phyloP scores from a whole-genome alignment of 2,797 vertebrate species.

The Cuculus canorus region DNA sequence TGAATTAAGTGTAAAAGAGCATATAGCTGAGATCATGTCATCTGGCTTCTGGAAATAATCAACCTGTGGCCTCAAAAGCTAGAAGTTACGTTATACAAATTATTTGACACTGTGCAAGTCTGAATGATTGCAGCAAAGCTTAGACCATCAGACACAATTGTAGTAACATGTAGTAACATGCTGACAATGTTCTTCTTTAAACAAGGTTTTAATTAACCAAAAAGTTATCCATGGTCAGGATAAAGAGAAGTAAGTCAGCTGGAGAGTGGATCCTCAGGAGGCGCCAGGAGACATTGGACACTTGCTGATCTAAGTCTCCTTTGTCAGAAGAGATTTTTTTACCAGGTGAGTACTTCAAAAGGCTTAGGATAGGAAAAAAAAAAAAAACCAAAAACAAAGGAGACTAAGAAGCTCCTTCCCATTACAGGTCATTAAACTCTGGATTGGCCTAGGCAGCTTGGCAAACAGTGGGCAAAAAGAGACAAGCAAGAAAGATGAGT shows the following conservation, averaged over 20 bases:
- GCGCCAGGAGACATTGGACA: background rate
- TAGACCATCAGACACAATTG: background rate
- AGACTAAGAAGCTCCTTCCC: background rate
- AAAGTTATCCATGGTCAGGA: background rate
- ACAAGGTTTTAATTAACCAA: background rate
- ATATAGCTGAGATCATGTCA: background rate
- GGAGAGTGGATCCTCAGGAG: background rate
- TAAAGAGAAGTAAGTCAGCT: background rate
- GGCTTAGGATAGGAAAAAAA: background rate
- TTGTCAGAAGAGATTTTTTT: background rate
- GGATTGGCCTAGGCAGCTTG: background rate
- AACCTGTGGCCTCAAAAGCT: background rate
- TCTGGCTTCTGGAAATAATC: background rate
- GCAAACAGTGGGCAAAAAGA: background rate
- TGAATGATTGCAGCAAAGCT: background rate
- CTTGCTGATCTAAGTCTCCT: background rate
- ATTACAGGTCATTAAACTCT: background rate
- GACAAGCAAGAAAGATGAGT: background rate
- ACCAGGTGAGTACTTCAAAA: background rate
- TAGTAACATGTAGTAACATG: background rate
- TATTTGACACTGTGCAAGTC: background rate
- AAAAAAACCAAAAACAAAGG: background rate
- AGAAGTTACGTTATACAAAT: background rate
- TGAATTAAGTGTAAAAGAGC: background rate
- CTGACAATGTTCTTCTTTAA: background rate